Evolutionary conservation across 2,113 vertebrate species (phyloP), one percentile per base, ranked within the genome.

Genomic region (Microtus pennsylvanicus): DNA sequence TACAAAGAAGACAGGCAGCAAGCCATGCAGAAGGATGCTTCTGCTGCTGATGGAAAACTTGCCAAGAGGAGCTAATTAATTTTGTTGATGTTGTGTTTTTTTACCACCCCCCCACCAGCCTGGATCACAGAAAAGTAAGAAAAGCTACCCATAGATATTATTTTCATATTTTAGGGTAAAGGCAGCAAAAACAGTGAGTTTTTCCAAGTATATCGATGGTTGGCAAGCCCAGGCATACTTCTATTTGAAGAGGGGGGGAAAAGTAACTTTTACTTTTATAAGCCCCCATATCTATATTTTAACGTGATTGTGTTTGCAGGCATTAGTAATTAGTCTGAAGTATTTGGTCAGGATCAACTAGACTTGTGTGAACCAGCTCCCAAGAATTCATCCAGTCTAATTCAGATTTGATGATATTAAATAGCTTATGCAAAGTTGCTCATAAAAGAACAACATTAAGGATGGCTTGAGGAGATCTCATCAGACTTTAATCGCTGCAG

Each of bases 401-500:
- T 55, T 97, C 61, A 96, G 61, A 80, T 97, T 96, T 98, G 92
- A 74, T 69, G 69, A 92, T 96, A 95, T 72, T 75, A 97, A 97
- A 81, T 97, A 97, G 35, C 75, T 97, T 87, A 90, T 80, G 96
- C 96, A 97, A 97, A 82, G 65, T 89, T 95, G 45, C 24, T 91
- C 76, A 63, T 69, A 94, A 63, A 76, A 81, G 96, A 89, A 86
- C 70, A 93, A 95, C 97, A 74, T 86, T 90, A 87, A 82, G n/a
- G 52, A 87, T 95, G 89, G 95, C 70, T 7, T 55, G 82, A 13
- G 35, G 88, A 67, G 63, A 33, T 94, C 92, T 83, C 95, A 95
- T 96, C 97, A 98, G 96, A 95, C 42, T 87, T 97, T 96, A 98
- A 98, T 98, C 88, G 90, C 38, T 94, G 85, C 55, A 96, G 42